Conservation (phyloP, 1,140 invertebrate genomes). For the Aphelinus certus region DNA sequence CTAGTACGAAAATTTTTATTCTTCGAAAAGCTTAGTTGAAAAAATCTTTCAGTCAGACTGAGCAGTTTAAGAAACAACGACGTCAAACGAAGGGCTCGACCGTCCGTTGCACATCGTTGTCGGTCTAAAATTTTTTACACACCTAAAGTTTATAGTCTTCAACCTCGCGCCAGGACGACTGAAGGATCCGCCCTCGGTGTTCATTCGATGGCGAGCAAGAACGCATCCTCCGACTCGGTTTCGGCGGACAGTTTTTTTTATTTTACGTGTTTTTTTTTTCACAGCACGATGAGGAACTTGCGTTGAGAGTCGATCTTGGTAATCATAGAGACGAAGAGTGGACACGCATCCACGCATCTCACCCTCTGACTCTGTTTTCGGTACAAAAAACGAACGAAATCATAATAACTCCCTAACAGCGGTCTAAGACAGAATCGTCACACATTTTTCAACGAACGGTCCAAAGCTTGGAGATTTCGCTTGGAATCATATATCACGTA, state of each 20-base stretch:
- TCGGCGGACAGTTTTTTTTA: too few species aligned
- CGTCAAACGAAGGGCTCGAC: constrained; percentile 33
- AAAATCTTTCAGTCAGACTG: constrained; percentile 26
- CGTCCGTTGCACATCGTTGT: constrained; percentile 42
- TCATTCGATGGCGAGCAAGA: background rate
- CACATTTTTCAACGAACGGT: constrained; percentile 16
- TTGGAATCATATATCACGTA: constrained; percentile 24
- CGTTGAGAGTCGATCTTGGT: constrained; percentile 30
- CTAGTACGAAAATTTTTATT: constrained; percentile 19
- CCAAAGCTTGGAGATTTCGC: constrained; percentile 24
- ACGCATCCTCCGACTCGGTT: background rate
- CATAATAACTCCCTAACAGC: background rate
- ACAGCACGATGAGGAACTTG: constrained; percentile 9
- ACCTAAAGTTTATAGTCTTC: too few species aligned
- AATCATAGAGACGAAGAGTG: constrained; percentile 4
- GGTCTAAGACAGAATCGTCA: constrained; percentile 14
- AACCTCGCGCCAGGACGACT: background rate
- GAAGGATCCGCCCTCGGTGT: background rate
- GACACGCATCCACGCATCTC: constrained; percentile 3
- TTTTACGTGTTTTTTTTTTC: background rate
- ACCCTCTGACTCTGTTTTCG: constrained; percentile 25
- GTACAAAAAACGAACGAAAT: constrained; percentile 10
- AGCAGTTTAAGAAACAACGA: constrained; percentile 33
- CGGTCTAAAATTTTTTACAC: constrained; percentile 21
- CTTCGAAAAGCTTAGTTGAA: background rate